Conservation (phyloP, 2,888 invertebrate species). For the Acleris cristana region DNA sequence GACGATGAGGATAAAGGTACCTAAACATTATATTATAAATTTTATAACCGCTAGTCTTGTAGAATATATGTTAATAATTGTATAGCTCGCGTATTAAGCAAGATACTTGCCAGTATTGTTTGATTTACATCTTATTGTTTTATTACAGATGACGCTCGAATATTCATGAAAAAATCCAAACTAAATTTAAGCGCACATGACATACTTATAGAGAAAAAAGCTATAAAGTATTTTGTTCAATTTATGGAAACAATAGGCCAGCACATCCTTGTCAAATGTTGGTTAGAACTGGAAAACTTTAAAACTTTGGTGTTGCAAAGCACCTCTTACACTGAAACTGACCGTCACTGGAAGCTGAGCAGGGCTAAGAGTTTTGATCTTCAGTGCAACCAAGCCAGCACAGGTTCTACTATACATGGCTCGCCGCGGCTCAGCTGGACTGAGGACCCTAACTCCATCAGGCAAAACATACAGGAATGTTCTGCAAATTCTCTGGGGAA, state of each 20-base stretch:
- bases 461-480: conserved; percentile 51
- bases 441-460: conserved; percentile 53
- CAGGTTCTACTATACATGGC: conserved; percentile 34
- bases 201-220: conserved; percentile 90
- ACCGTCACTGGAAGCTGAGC: conserved; percentile 57
- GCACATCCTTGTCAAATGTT: conserved; percentile 87
- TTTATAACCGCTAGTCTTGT: neutral
- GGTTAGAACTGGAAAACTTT: conserved; percentile 89
- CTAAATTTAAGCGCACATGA: conserved; percentile 90
- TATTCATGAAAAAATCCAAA: conserved; percentile 83
- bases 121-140: neutral
- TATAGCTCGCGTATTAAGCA: neutral
- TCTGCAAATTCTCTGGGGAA: conserved; percentile 67
- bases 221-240: conserved; percentile 92
- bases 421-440: conserved; percentile 58
- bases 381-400: conserved; percentile 52
- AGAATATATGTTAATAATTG: neutral
- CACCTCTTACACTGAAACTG: conserved; percentile 23
- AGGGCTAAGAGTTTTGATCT: conserved; percentile 70
- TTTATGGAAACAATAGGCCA: conserved; percentile 91
- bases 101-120: neutral
- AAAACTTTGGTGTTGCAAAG: conserved; percentile 52
- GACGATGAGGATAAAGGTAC: conserved; percentile 67
- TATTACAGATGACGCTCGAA: conserved; percentile 65
- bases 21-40: conserved; percentile 18